phyloP scores from a whole-genome alignment of 1,140 invertebrate species.

The Plectus sambesii region DNA sequence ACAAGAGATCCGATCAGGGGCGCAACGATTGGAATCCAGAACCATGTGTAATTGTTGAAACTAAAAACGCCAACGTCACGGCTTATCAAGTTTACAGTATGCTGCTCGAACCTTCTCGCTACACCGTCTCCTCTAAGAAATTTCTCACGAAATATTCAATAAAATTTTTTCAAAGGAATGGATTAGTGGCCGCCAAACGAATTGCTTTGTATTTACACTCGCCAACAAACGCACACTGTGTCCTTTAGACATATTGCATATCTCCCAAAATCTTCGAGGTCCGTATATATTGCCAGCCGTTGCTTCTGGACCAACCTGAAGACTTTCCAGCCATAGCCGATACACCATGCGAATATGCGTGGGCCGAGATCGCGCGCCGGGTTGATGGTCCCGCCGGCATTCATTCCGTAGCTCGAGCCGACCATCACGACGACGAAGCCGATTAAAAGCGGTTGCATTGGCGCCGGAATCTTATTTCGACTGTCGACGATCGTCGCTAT shows the following conservation, averaged over 20 bases:
- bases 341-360: slow-evolving; percentile 38
- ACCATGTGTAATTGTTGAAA: slow-evolving; percentile 48
- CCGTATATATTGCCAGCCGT: no score
- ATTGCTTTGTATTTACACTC: slow-evolving; percentile 37
- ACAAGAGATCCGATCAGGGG: slow-evolving; percentile 52
- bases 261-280: no score
- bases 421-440: slow-evolving; percentile 27
- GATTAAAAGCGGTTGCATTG: slow-evolving; percentile 25
- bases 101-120: no score
- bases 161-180: no score
- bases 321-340: slow-evolving; percentile 52
- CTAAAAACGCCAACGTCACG: slow-evolving; percentile 30
- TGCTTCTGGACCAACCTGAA: no score
- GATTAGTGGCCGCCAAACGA: no score
- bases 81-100: no score
- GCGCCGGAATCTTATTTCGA: slow-evolving; percentile 22
- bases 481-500: slow-evolving; percentile 47
- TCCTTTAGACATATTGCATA: no score
- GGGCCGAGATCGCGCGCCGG: slow-evolving; percentile 28
- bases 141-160: no score
- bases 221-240: no score
- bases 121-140: no score
- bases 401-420: slow-evolving; percentile 47
- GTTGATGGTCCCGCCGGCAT: slow-evolving; percentile 52
- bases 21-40: slow-evolving; percentile 54